Base-by-base conservation (phyloP, 1,140 invertebrate species). In the Aphelenchoides besseyi region DNA sequence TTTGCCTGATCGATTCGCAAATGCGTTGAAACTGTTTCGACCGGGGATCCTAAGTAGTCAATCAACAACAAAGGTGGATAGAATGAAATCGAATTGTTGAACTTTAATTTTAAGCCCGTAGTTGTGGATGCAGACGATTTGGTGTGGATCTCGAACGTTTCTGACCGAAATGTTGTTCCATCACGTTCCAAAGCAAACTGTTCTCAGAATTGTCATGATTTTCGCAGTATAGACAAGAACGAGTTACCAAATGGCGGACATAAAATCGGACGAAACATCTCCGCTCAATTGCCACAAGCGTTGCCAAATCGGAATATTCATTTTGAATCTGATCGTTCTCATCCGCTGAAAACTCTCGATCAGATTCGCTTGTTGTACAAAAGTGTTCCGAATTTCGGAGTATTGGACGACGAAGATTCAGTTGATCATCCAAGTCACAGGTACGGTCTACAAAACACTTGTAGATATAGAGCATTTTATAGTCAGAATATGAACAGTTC, bases 111-210 rank as follows among this genome's bases (percentile, higher is more conserved):
- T 32, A 18, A 70, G 69, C 52, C 69, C 2, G 61, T 18, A n/a
- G 69, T 70, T 18, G 62, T 70, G 9, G 68, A 69, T 64, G 69
- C 69, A 12, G 69, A 70, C 52, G 69, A 70, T 70, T 61, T 70
- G 12, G 54, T 70, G 8, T 70, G 68, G 1, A 69, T 69, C 29
- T 12, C 69, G 2, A 68, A 55, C 5, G 41, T 57, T 57, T 29
- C 28, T 37, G 26, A 57, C 30, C 41, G 33, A n/a, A 16, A 12
- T 12, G 41, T 23, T 23, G 23, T 48, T 23, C 12, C 12, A 12
- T 12, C 41, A 23, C 41, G 41, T 48, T 48, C 41, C 41, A 12
- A 48, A 23, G 12, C 41, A 23, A 12, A 48, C 12, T 16, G 12
- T 23, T 12, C 41, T 12, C 41, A 12, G 41, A 48, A 48, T 48